Conservation (phyloP, 2,113 vertebrate genomes). For the Corythaeola cristata region DNA sequence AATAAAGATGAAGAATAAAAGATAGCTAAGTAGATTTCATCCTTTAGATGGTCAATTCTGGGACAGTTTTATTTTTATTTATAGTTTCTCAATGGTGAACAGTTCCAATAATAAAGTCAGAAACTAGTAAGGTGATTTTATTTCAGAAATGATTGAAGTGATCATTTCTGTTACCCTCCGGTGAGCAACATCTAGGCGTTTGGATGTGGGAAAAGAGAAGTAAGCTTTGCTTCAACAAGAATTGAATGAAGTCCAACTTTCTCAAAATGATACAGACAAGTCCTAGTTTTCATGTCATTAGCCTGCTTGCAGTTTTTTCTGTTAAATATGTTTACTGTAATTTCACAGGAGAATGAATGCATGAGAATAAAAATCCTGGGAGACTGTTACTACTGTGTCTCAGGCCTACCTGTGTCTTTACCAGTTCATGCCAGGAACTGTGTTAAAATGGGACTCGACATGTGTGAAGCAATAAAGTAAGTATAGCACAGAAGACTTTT, state of each 20-base stretch:
- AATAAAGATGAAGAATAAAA: neutral
- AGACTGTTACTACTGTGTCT: conserved; percentile 99
- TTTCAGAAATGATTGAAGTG: neutral
- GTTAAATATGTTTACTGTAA: neutral
- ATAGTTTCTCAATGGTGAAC: neutral
- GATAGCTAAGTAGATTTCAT: neutral
- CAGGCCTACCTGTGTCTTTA: conserved; percentile 93
- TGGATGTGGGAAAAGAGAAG: neutral
- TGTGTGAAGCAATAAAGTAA: conserved; percentile 99
- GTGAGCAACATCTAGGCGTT: neutral
- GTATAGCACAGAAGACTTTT: conserved; percentile 47
- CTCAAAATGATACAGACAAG: neutral
- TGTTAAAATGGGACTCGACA: conserved; percentile 99
- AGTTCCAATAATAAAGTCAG: neutral
- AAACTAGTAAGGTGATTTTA: neutral
- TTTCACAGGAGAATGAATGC: conserved; percentile 93
- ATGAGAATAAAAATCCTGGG: conserved; percentile 99
- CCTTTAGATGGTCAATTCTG: neutral
- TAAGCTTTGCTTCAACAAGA: neutral
- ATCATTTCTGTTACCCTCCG: neutral
- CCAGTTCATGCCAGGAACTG: conserved; percentile 96
- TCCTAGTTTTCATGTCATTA: neutral
- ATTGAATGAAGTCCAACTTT: neutral
- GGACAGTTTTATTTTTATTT: neutral
- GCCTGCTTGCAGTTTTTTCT: neutral